Conservation (phyloP, 2,888 invertebrate genomes). For the Yponomeuta cagnagella region DNA sequence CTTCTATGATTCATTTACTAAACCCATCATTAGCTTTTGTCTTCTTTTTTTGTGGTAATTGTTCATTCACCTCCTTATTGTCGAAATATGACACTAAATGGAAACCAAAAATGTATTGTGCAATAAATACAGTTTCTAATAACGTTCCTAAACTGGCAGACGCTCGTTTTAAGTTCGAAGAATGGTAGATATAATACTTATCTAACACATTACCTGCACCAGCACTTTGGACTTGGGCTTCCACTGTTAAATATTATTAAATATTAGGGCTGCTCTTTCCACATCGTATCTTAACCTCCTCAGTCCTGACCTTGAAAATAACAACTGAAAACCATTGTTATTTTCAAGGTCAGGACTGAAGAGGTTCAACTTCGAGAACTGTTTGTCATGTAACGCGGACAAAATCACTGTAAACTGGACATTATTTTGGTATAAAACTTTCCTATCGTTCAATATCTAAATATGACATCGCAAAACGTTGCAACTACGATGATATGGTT, state of each 20-base stretch:
- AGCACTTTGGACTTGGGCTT: not conserved
- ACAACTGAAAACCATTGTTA: too few relatives aligned
- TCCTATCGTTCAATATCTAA: not conserved
- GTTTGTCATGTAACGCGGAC: too few relatives aligned
- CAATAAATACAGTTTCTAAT: not conserved
- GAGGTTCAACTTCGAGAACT: too few relatives aligned
- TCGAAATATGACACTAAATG: not conserved
- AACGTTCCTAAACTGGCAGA: not conserved
- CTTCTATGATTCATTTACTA: not conserved
- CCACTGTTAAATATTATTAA: not conserved
- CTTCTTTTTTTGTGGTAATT: not conserved
- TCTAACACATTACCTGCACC: not conserved
- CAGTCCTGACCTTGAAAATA: too few relatives aligned
- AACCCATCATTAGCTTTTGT: not conserved
- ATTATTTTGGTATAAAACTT: not conserved
- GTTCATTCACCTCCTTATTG: not conserved
- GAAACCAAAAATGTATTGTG: not conserved
- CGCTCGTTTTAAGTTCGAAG: not conserved
- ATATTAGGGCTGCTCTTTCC: not conserved
- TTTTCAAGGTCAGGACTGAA: too few relatives aligned
- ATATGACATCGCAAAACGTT: too few relatives aligned
- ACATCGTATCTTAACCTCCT: too few relatives aligned
- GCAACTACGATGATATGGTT: too few relatives aligned
- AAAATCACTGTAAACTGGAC: too few relatives aligned
- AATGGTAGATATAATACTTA: not conserved